Conservation (phyloP, 23 tunicate genomes). For the Ciona savignyi region DNA sequence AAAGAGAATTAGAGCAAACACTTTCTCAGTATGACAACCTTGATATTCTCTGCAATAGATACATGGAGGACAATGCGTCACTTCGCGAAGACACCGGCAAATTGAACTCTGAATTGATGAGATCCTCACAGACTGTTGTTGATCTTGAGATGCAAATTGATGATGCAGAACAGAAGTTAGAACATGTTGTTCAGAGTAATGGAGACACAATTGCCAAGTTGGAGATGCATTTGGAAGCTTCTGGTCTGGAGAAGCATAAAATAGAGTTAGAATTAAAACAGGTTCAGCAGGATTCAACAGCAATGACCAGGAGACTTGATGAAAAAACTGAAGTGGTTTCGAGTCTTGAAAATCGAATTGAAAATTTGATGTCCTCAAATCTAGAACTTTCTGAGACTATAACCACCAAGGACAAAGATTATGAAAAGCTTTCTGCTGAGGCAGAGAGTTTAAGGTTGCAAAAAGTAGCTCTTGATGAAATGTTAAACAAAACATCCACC, state of each 20-base stretch:
- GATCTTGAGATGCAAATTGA: slow-evolving; percentile 26
- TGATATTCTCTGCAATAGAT: slow-evolving; percentile 9
- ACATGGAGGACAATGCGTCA: slow-evolving; percentile 7
- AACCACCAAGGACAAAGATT: background rate
- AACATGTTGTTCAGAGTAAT: background rate
- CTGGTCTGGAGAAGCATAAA: background rate
- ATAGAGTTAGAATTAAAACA: background rate
- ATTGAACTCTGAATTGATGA: background rate
- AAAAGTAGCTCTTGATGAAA: background rate
- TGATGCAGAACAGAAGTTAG: slow-evolving; percentile 9
- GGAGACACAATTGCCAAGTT: background rate
- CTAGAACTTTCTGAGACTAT: background rate
- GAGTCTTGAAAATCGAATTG: background rate
- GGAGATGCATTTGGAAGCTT: background rate
- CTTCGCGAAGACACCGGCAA: slow-evolving; percentile 10
- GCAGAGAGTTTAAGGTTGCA: background rate
- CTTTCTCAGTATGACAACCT: slow-evolving; percentile 7
- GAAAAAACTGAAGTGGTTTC: background rate
- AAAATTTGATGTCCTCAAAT: background rate
- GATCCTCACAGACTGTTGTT: slow-evolving; percentile 12
- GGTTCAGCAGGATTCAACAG: background rate
- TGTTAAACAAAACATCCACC: background rate
- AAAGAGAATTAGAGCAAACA: background rate
- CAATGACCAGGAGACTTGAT: background rate
- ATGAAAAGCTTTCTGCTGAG: background rate